Base-by-base conservation (phyloP, 2,888 invertebrate genomes). In the Caenorhabditis sp. region DNA sequence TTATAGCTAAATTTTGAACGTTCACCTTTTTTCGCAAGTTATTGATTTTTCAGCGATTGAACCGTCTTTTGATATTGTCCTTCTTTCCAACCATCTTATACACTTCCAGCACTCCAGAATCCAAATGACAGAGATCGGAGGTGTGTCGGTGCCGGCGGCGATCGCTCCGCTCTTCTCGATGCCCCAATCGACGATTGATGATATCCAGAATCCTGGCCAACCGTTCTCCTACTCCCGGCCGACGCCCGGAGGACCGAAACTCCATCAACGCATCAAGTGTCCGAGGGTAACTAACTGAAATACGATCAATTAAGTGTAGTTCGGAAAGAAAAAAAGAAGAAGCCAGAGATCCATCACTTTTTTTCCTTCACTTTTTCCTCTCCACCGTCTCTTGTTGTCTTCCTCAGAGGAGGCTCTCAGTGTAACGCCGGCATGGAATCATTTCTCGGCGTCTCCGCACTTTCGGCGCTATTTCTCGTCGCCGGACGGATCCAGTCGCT, bases 171-270 rank as follows among this genome's bases (percentile, higher is more conserved):
- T 66, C 24, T 66, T 66, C 50, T 66, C 66, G 4, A 48, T 66
- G 50, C 50, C 66, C 20, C 66, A 66, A 50, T 55, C 55, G 9
- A 58, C 56, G 8, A 66, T 66, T 15, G 66, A 66, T 27, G 66
- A 66, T 32, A 27, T 66, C 30, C 66, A 66, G 17, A 66, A 66
- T 17, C n/a, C n/a, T n/a, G n/a, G n/a, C n/a, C n/a, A n/a, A n/a
- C n/a, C 80, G 6, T 81, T 81, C 58, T 73, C 73, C 9, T 81
- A 81, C 53, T 71, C 80, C 17, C 53, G 63, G 32, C 80, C 80
- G 20, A 76, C 65, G 63, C 80, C 78, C 3, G 72, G 78, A 26
- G 78, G 68, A 32, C 80, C 76, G 9, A 61, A 53, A 37, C 70
- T 75, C 26, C 80, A 76, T 39, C 35, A 62, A 9, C 68, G 70